These are phyloP conservation scores for Napeogenes inachia DNA, from an alignment of 2,888 invertebrate species.

Conservation along the genomic window DNA sequence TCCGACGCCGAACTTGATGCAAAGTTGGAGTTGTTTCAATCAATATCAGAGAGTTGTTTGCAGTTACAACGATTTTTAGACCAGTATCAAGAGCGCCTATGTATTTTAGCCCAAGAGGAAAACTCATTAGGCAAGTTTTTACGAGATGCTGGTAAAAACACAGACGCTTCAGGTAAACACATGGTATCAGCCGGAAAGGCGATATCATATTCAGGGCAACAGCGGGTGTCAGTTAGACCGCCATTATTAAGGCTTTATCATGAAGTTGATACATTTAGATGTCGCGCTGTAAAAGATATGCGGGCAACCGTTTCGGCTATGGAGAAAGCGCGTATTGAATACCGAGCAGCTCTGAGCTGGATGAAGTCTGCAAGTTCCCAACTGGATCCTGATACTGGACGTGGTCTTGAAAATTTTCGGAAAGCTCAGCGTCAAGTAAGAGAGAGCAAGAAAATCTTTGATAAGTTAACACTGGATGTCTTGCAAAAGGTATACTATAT, in stretches of 20 bases:
- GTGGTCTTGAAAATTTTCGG: slow-evolving; percentile 96
- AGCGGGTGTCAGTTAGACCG: slow-evolving; percentile 90
- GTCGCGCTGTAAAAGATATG: slow-evolving; percentile 95
- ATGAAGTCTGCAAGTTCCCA: slow-evolving; percentile 98
- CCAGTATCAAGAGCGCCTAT: slow-evolving; percentile 94
- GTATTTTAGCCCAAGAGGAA: slow-evolving; percentile 96
- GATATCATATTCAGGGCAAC: slow-evolving; percentile 93
- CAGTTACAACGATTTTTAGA: slow-evolving; percentile 93
- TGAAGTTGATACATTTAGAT: slow-evolving; percentile 97
- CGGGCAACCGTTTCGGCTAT: slow-evolving; percentile 92
- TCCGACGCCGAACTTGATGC: slow-evolving; percentile 98
- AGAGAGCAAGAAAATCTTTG: slow-evolving; percentile 91
- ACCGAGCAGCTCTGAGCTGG: slow-evolving; percentile 96
- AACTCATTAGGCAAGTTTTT: slow-evolving; percentile 95
- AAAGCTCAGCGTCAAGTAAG: slow-evolving; percentile 90
- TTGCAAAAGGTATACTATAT: slow-evolving; percentile 92
- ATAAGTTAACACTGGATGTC: slow-evolving; percentile 94
- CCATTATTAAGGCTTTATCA: slow-evolving; percentile 93
- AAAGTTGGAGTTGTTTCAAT: slow-evolving; percentile 94
- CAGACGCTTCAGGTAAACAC: slow-evolving; percentile 86
- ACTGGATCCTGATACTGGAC: slow-evolving; percentile 97
- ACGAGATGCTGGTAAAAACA: slow-evolving; percentile 93
- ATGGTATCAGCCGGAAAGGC: slow-evolving; percentile 85
- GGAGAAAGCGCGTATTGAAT: slow-evolving; percentile 97
- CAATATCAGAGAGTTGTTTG: slow-evolving; percentile 93